These are phyloP conservation scores for Peromyscus melanophrys DNA, from an alignment of 2,797 vertebrate species.

Conservation along the genomic window DNA sequence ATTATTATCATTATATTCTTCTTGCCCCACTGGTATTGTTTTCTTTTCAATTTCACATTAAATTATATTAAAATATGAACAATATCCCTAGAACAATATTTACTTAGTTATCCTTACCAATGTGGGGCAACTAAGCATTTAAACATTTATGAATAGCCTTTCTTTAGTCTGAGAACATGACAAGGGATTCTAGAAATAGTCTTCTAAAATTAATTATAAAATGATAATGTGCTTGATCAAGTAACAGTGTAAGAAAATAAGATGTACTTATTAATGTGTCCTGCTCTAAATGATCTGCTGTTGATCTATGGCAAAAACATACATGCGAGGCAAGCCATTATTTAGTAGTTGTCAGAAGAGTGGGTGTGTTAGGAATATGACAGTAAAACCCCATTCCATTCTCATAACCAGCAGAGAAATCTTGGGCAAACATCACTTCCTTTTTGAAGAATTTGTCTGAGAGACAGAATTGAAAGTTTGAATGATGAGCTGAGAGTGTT, in stretches of 20 bases:
- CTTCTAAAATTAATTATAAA: conserved; percentile 46
- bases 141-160: conserved; percentile 19
- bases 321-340: background rate
- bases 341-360: background rate
- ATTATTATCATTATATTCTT: background rate
- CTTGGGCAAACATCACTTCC: background rate
- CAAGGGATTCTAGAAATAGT: conserved; percentile 16
- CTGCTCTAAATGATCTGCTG: background rate
- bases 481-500: conserved; percentile 15
- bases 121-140: background rate
- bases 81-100: conserved; percentile 39
- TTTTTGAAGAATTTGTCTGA: conserved; percentile 38
- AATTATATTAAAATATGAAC: conserved; percentile 60
- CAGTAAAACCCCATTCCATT: background rate
- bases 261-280: background rate
- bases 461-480: background rate
- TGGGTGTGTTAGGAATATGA: background rate
- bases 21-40: background rate
- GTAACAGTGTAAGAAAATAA: conserved; percentile 26
- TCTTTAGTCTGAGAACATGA: background rate
- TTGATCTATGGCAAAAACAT: background rate
- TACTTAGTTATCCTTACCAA: conserved; percentile 6
- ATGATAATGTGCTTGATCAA: conserved; percentile 42
- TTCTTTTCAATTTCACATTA: background rate
- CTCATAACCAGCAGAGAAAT: background rate